Conservation (phyloP, 2,113 vertebrate species). For the Alaudala cheleensis region DNA sequence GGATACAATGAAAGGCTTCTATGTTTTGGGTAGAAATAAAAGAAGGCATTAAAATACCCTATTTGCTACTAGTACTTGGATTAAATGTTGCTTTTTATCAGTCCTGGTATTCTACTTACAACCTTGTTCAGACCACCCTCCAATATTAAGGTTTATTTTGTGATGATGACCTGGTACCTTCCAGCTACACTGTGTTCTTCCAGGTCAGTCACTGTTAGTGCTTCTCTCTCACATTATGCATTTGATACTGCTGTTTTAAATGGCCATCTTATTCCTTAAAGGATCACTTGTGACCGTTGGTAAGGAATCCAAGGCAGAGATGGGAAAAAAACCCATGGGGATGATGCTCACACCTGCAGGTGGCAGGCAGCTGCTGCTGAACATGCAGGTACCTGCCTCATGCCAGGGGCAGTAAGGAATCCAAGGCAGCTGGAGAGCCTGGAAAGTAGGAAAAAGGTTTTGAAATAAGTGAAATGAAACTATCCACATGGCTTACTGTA, state of each 20-base stretch:
- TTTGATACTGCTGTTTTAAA: background rate
- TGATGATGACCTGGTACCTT: background rate
- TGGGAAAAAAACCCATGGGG: too few species aligned
- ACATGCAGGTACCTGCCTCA: background rate
- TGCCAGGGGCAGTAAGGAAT: background rate
- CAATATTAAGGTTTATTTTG: background rate
- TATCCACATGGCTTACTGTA: background rate
- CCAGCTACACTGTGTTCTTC: background rate
- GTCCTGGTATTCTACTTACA: background rate
- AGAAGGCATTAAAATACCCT: background rate
- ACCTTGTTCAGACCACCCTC: background rate
- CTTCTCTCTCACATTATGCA: background rate
- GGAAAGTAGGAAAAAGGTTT: background rate
- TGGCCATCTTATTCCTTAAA: background rate
- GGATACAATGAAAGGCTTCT: background rate
- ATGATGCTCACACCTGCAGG: background rate
- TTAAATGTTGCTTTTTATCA: background rate
- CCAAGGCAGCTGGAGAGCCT: background rate
- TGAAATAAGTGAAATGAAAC: background rate
- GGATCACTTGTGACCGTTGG: background rate
- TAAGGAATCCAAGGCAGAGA: background rate
- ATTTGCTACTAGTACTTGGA: background rate
- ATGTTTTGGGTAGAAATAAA: background rate
- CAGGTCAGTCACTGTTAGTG: background rate
- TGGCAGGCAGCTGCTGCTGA: background rate